Evolutionary conservation across 2,888 invertebrate species (phyloP), one percentile per base, ranked within the genome.

Genomic region (Amaurobius ferox): DNA sequence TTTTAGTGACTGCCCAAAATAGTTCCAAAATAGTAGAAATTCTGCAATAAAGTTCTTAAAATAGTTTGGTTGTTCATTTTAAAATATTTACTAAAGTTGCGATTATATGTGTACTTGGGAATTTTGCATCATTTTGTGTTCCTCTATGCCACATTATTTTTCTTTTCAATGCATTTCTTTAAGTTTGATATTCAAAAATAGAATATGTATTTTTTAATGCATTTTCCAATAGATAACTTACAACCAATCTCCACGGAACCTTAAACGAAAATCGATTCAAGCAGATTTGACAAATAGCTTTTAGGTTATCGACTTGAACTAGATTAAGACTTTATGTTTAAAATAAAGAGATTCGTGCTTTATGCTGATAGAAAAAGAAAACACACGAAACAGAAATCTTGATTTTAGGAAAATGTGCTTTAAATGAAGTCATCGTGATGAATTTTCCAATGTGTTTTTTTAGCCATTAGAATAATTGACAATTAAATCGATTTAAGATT

Each of bases 231-330:
- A 44, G 44, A 44, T 44, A 44, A 44, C 44, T 44, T 44, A 44
- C 44, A 16, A 44, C 44, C 44, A 44, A 44, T 44, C 44, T 44
- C 44, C 16, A 44, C 44, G 44, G 44, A 44, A 44, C 44, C 44
- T 44, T 44, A 44, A 44, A 44, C 44, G 44, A 44, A 44, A 44
- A 44, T 44, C 44, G 44, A 44, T 44, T 44, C 44, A 44, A 44
- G 44, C 44, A 44, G 44, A 44, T 44, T 44, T 44, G 44, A 44
- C 44, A 44, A 44, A 44, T 44, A 44, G 44, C 44, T 44, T 44
- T 44, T 44, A 44, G 44, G 44, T 44, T 44, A 44, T 44, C 44
- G 16, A 16, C 44, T 44, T 44, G 16, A 44, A 44, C 44, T 44
- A 44, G 44, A 16, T 44, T 44, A 44, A 44, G 44, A 44, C 44